Evolutionary conservation across 2,888 invertebrate species (phyloP).

Genomic region (Mesorhabditis belari): DNA sequence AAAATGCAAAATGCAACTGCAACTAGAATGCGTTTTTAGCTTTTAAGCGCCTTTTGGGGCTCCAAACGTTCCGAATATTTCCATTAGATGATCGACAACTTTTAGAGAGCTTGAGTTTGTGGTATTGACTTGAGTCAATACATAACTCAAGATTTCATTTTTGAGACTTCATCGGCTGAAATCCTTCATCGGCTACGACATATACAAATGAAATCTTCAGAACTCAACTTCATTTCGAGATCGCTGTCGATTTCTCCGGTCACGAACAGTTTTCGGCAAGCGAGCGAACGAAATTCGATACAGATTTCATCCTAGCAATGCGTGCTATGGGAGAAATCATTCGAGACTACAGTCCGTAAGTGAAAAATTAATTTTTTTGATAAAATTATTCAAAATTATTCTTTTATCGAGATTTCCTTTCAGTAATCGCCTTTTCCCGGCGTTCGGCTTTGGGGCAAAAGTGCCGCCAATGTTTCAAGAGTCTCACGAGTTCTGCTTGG

Average conservation of each 20-base stretch:
- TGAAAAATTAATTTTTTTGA: background rate
- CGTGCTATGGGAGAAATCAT: slow-evolving; percentile 45
- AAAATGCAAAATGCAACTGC: too few species aligned
- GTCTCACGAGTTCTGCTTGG: slow-evolving; percentile 47
- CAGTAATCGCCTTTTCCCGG: slow-evolving; percentile 43
- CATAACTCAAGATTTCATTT: too few species aligned
- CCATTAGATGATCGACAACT: too few species aligned
- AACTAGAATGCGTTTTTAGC: too few species aligned
- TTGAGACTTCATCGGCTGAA: too few species aligned
- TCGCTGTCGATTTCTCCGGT: slow-evolving; percentile 29
- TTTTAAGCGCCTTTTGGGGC: too few species aligned
- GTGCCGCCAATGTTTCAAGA: slow-evolving; percentile 49
- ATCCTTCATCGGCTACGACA: too few species aligned
- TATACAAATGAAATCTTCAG: too few species aligned
- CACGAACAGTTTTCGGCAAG: slow-evolving; percentile 22
- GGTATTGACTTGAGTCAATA: too few species aligned
- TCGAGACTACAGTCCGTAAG: slow-evolving; percentile 40
- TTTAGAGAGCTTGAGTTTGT: too few species aligned
- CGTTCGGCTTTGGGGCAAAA: slow-evolving; percentile 49
- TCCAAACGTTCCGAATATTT: too few species aligned
- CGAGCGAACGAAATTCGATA: slow-evolving; percentile 34
- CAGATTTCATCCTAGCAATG: slow-evolving; percentile 37
- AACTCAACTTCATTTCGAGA: slow-evolving; percentile 36
- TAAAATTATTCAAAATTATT: background rate
- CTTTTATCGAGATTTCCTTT: slow-evolving; percentile 4